phyloP scores from a whole-genome alignment of 1,140 invertebrate species.

The Probaryconus sp. region DNA sequence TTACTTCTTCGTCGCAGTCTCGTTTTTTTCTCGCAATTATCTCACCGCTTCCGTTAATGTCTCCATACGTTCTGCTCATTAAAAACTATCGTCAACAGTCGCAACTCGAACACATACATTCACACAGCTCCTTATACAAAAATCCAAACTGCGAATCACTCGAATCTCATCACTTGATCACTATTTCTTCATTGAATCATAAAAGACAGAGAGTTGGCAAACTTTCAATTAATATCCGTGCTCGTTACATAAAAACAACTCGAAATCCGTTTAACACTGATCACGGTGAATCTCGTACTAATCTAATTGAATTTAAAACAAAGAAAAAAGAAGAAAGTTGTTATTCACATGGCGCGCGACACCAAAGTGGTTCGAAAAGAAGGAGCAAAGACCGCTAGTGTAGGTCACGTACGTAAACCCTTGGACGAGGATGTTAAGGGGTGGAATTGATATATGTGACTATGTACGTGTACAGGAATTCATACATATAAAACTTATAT shows the following conservation, averaged over 20 bases:
- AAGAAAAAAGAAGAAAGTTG: too few relatives aligned
- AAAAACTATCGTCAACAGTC: too few relatives aligned
- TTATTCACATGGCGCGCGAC: constrained; percentile 11
- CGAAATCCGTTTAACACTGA: constrained; percentile 4
- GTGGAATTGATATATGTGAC: neutral
- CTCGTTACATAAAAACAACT: neutral
- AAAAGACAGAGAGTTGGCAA: too few relatives aligned
- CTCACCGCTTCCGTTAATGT: constrained; percentile 20
- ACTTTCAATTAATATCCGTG: neutral
- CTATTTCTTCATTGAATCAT: too few relatives aligned
- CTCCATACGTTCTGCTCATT: neutral
- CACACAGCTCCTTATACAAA: neutral
- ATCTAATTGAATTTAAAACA: constrained; percentile 10
- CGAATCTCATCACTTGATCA: constrained; percentile 9
- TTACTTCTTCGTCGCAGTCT: constrained; percentile 1
- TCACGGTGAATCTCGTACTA: neutral
- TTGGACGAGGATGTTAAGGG: neutral
- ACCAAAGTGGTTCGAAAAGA: constrained; percentile 1
- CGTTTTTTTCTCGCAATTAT: neutral
- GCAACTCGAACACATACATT: too few relatives aligned
- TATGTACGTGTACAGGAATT: neutral
- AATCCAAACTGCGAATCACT: neutral
- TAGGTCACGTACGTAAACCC: constrained; percentile 6
- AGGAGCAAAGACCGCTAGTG: neutral
- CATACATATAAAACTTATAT: too few relatives aligned